These are phyloP conservation scores for Zeugodacus cucurbitae DNA, from an alignment of 1,140 invertebrate species.

Conservation along the genomic window DNA sequence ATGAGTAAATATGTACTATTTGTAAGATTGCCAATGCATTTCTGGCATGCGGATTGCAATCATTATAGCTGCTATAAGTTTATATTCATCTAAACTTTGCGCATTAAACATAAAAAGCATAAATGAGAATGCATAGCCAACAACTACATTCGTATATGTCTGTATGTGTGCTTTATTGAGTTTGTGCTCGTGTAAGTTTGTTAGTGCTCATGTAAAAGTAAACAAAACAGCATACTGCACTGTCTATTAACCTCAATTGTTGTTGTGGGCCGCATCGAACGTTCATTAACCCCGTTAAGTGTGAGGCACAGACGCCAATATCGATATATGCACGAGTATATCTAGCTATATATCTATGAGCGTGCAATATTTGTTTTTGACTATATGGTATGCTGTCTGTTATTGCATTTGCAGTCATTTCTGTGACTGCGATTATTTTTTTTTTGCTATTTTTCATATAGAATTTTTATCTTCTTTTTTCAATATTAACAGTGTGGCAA, in stretches of 20 bases:
- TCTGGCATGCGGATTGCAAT: neutral
- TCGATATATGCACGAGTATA: neutral
- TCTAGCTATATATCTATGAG: too few relatives aligned
- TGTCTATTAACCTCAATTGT: constrained; percentile 39
- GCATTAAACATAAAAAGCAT: neutral
- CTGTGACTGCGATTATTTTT: neutral
- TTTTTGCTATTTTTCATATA: neutral
- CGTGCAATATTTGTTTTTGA: neutral
- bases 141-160: neutral
- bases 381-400: neutral
- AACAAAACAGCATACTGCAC: constrained; percentile 34
- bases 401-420: neutral
- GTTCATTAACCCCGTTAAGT: constrained; percentile 31
- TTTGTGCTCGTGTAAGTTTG: neutral
- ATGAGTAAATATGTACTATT: neutral
- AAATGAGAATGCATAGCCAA: neutral
- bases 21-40: neutral
- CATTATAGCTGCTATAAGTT: neutral
- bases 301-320: neutral
- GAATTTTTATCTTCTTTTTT: neutral
- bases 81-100: constrained; percentile 1
- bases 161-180: neutral
- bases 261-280: constrained; percentile 29
- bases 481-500: too few relatives aligned
- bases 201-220: neutral